Evolutionary conservation across 2,888 invertebrate genomes (phyloP), one percentile per base, ranked within the genome.

Genomic region (Pammene fasciana): DNA sequence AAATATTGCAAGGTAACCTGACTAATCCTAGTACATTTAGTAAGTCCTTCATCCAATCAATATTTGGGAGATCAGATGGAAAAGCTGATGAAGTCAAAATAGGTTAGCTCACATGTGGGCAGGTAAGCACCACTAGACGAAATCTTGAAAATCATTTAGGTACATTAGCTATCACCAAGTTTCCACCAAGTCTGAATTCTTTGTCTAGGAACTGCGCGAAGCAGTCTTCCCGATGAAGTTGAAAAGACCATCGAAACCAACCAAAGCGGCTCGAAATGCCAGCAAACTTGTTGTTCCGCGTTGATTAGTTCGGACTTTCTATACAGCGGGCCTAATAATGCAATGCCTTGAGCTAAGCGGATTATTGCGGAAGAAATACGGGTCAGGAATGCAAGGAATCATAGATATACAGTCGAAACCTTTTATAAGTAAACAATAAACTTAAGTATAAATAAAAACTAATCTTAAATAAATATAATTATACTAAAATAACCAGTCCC

Each of bases 301-400:
- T 61, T 61, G 61, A 61, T 61, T 61, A 50, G 61, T 61, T 61
- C 38, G 8, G 18, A 61, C 13, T 48, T 48, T 61, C 38, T 18
- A 38, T 45, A 10, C 13, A 54, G 34, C n/a, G 45, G 26, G 34
- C 45, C 10, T 34, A 48, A 45, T 46, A 45, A 43, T 26, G 13
- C 13, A 54, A 34, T 34, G 52, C 13, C 13, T 13, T 26, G 13
- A 34, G 36, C n/a, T 36, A 36, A 55, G 34, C 36, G 10, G 4
- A 8, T 36, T 14, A 54, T 54, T 34, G 34, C 54, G 8, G 8
- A 8, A 16, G 16, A 16, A 16, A 48, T 16, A 48, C 16, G 16
- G 48, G 48, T 16, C 48, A 48, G 9, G 16, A 16, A 48, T 16
- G 48, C 16, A 16, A 48, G 38, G 9, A 3, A 38, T 38, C 2